Evolutionary conservation across 2,797 vertebrate genomes (phyloP).

Genomic region (Menidia menidia): DNA sequence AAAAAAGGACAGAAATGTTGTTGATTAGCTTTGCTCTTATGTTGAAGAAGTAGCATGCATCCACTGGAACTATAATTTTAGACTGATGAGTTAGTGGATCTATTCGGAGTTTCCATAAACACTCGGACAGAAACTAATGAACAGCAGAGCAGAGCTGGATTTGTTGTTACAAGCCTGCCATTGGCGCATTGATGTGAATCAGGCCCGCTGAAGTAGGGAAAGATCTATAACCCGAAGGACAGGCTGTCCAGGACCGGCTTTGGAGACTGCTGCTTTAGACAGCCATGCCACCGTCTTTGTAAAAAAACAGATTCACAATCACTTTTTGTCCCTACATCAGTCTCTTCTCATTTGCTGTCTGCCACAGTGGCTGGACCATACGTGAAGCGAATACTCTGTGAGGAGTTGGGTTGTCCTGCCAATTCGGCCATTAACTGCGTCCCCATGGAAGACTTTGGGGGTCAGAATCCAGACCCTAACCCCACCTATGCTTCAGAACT

Average conservation of each 20-base stretch:
- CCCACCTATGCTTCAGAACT: conserved; percentile 90
- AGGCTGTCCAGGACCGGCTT: not conserved
- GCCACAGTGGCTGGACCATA: conserved; percentile 90
- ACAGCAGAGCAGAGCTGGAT: not conserved
- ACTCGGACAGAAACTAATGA: conserved; percentile 39
- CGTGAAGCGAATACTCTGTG: conserved; percentile 93
- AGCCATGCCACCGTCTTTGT: not conserved
- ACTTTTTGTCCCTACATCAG: not conserved
- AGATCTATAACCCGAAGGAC: too few relatives aligned
- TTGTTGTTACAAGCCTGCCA: too few relatives aligned
- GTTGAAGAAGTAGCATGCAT: too few relatives aligned
- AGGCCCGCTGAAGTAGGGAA: too few relatives aligned
- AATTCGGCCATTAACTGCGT: conserved; percentile 93
- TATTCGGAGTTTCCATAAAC: conserved; percentile 46
- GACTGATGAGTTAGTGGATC: conserved; percentile 14
- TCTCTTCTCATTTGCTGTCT: conserved; percentile 1
- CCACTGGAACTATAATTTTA: too few relatives aligned
- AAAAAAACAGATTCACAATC: not conserved
- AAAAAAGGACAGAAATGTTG: too few relatives aligned
- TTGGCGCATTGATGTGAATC: too few relatives aligned
- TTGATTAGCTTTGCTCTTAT: too few relatives aligned
- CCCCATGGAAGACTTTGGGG: conserved; percentile 94
- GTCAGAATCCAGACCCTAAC: conserved; percentile 92
- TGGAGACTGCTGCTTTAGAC: not conserved
- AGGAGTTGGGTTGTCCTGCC: conserved; percentile 93